These are phyloP conservation scores for Fragum whitleyi DNA, from an alignment of 2,888 invertebrate species.

Conservation along the genomic window DNA sequence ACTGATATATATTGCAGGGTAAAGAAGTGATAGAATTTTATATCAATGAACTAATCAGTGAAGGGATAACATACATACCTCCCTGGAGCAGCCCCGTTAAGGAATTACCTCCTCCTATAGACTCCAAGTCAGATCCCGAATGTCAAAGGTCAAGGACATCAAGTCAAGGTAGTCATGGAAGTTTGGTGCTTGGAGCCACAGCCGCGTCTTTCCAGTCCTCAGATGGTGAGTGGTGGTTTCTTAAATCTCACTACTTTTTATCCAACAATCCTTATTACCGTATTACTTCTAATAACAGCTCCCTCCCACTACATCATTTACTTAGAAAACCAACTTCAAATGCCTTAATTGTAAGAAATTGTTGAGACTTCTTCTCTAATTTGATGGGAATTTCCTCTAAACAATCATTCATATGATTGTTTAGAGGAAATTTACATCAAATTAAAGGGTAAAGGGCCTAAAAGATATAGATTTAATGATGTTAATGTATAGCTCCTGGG, in stretches of 20 bases:
- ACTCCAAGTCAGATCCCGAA: conserved; percentile 78
- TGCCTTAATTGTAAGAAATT: too few relatives aligned
- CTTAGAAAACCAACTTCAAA: too few relatives aligned
- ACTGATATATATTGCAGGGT: conserved; percentile 88
- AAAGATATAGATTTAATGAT: too few relatives aligned
- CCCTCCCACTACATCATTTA: too few relatives aligned
- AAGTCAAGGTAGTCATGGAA: conserved; percentile 75
- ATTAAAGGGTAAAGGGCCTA: too few relatives aligned
- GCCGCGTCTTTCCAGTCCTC: conserved; percentile 76
- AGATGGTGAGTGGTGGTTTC: conserved; percentile 50
- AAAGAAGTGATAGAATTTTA: conserved; percentile 97
- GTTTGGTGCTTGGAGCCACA: conserved; percentile 85
- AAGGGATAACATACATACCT: conserved; percentile 90
- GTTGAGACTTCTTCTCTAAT: too few relatives aligned
- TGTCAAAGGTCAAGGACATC: conserved; percentile 78
- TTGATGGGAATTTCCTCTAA: too few relatives aligned
- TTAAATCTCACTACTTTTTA: not conserved
- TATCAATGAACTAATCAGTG: conserved; percentile 91
- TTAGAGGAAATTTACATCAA: too few relatives aligned
- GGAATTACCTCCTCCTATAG: conserved; percentile 60
- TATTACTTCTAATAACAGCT: too few relatives aligned
- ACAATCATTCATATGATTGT: too few relatives aligned
- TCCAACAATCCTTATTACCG: not conserved
- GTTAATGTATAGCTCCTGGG: too few relatives aligned
- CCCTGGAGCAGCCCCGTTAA: conserved; percentile 87